phyloP scores from a whole-genome alignment of 2,888 invertebrate genomes.

The Spodoptera exigua region DNA sequence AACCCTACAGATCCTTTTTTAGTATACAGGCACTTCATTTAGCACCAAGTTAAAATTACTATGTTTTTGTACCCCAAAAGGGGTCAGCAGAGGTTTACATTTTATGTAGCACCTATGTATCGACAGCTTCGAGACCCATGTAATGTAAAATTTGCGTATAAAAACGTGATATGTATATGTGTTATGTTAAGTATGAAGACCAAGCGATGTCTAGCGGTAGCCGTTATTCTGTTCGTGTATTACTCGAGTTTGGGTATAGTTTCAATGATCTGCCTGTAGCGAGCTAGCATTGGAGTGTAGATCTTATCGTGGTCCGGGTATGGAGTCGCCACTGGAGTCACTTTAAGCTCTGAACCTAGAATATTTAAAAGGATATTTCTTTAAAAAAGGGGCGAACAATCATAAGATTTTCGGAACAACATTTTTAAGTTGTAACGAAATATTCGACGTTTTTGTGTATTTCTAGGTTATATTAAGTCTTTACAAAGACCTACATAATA shows the following conservation, averaged over 20 bases:
- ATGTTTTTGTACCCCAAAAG: background rate
- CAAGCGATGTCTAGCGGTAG: no score
- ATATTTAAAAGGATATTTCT: background rate
- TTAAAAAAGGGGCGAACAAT: no score
- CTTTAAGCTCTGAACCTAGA: slow-evolving; percentile 74
- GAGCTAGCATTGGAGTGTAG: slow-evolving; percentile 92
- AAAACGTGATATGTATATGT: slow-evolving; percentile 40
- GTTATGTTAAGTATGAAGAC: slow-evolving; percentile 1
- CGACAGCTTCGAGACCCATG: no score
- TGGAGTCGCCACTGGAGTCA: slow-evolving; percentile 91
- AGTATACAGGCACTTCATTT: slow-evolving; percentile 9
- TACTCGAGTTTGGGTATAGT: slow-evolving; percentile 73
- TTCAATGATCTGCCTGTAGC: slow-evolving; percentile 88
- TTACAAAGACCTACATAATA: no score
- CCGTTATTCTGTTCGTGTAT: background rate
- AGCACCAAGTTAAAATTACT: slow-evolving; percentile 37
- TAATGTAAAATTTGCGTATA: background rate
- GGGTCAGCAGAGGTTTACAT: no score
- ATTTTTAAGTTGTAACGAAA: no score
- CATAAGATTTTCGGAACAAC: no score
- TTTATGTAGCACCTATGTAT: no score
- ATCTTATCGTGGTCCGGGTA: slow-evolving; percentile 92
- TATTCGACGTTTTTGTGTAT: no score
- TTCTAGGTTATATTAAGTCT: no score
- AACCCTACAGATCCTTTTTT: no score